A percentile compares a stretch with the other conserved stretches of the same genome.
phyloP scores from a whole-genome alignment of 2,888 invertebrate genomes.

The Microplitis deprimator region DNA sequence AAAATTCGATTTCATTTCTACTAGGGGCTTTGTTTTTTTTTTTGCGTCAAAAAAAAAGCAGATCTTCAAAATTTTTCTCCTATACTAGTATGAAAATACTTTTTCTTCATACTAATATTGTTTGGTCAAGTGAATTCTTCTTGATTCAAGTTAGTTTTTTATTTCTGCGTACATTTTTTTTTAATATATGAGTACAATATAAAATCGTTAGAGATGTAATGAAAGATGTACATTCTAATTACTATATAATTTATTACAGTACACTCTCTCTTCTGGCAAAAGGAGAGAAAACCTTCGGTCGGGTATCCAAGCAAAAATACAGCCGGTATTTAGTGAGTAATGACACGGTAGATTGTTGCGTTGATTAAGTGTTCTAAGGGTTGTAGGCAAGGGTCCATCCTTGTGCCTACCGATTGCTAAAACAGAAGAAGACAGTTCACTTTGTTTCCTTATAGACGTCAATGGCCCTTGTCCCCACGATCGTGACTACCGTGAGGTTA shows the following conservation, averaged over 20 bases:
- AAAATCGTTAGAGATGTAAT: too few relatives aligned
- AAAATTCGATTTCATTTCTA: too few relatives aligned
- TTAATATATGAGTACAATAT: too few relatives aligned
- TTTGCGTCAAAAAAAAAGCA: too few relatives aligned
- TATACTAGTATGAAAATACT: too few relatives aligned
- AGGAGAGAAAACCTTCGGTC: not conserved
- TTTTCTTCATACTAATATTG: too few relatives aligned
- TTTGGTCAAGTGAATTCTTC: too few relatives aligned
- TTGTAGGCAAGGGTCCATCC: not conserved
- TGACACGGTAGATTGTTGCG: not conserved
- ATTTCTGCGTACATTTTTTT: too few relatives aligned
- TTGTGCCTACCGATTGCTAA: not conserved
- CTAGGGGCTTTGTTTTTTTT: too few relatives aligned
- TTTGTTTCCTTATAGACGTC: not conserved
- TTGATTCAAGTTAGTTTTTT: too few relatives aligned
- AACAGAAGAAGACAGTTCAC: not conserved
- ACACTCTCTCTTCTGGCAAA: not conserved
- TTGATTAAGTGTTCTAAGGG: not conserved
- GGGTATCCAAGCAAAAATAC: not conserved
- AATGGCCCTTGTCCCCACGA: not conserved
- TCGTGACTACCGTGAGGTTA: not conserved
- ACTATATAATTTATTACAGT: not conserved
- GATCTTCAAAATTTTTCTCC: too few relatives aligned
- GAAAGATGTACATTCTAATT: too few relatives aligned
- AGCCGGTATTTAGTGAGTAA: not conserved